Percentiles rank a stretch among this genome's conserved stretches.
Evolutionary conservation across 2,888 invertebrate genomes (phyloP).

Genomic region (Eupithecia subumbrata): DNA sequence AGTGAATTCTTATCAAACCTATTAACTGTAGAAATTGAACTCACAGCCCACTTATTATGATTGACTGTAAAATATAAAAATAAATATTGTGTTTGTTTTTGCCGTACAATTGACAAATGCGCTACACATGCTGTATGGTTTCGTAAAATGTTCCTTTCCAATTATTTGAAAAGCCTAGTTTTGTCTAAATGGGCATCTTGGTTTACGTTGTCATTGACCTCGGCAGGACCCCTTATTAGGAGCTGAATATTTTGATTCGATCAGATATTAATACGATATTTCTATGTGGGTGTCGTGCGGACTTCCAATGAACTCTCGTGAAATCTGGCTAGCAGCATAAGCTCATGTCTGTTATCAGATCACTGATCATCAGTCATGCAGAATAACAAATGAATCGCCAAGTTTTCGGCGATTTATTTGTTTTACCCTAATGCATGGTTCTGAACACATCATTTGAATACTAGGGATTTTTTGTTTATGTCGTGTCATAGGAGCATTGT

Average conservation of each 20-base stretch:
- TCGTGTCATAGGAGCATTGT: not conserved
- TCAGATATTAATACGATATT: constrained; percentile 6
- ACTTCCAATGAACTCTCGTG: constrained; percentile 2
- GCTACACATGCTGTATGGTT: not conserved
- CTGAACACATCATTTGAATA: too few species aligned
- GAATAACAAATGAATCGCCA: not conserved
- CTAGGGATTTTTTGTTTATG: not conserved
- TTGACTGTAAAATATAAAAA: too few species aligned
- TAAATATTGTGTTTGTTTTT: too few species aligned
- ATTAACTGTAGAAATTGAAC: not conserved
- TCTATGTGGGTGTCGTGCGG: constrained; percentile 23
- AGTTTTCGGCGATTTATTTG: not conserved
- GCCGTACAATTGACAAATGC: not conserved
- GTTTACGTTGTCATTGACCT: constrained; percentile 28
- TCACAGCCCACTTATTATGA: not conserved
- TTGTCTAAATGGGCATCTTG: not conserved
- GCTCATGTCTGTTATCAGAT: not conserved
- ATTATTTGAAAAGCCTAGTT: not conserved
- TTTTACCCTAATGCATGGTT: not conserved
- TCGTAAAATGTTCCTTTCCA: not conserved
- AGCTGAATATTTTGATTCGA: constrained; percentile 25
- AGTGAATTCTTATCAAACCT: not conserved
- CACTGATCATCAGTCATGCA: not conserved
- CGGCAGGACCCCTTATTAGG: constrained; percentile 26
- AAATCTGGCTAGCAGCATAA: not conserved